Evolutionary conservation across 2,888 invertebrate species (phyloP).

Genomic region (Orgyia antiqua): DNA sequence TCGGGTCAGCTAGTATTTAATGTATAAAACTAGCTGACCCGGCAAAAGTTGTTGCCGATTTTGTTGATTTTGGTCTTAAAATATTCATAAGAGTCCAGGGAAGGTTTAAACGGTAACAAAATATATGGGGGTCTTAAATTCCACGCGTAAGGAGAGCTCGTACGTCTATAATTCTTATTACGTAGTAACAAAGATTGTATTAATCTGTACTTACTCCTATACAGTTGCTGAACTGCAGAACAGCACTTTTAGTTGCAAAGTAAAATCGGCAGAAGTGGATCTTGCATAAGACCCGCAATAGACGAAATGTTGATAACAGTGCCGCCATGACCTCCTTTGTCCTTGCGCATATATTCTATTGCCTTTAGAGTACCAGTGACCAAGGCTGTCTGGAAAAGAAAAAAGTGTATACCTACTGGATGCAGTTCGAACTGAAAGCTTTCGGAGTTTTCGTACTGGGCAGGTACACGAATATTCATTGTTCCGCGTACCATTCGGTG

Average conservation of each 20-base stretch:
- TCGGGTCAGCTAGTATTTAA: no score
- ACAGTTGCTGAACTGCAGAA: constrained; percentile 39
- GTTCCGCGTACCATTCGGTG: no score
- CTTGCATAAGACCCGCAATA: constrained; percentile 24
- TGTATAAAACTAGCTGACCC: no score
- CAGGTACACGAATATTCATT: no score
- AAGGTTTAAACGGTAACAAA: no score
- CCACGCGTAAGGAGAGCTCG: no score
- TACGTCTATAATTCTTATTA: no score
- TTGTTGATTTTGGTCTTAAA: no score
- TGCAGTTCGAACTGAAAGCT: background rate
- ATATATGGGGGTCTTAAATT: no score
- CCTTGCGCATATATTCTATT: constrained; percentile 35
- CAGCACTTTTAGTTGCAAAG: constrained; percentile 32
- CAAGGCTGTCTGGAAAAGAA: constrained; percentile 32
- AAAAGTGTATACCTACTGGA: constrained; percentile 1
- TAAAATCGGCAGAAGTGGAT: constrained; percentile 28
- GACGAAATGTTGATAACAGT: constrained; percentile 41
- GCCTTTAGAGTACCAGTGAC: constrained; percentile 32
- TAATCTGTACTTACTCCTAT: constrained; percentile 31
- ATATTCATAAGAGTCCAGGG: no score
- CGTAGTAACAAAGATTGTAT: no score
- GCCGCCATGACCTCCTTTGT: constrained; percentile 37
- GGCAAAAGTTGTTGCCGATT: no score
- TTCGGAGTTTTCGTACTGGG: background rate